phyloP scores from a whole-genome alignment of 2,888 invertebrate genomes.

The Xylocampa areola region DNA sequence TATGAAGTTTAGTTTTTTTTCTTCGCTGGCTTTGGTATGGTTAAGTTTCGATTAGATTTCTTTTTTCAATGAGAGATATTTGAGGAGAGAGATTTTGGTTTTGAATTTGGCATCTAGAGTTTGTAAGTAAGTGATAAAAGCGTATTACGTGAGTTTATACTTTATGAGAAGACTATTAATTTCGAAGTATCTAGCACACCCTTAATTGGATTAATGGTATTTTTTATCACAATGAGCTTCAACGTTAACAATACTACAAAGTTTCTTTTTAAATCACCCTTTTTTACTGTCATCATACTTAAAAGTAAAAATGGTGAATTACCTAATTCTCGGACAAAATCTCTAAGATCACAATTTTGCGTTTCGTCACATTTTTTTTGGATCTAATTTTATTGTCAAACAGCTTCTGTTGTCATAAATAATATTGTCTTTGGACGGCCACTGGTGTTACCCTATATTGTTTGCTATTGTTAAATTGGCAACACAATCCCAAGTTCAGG shows the following conservation, averaged over 20 bases:
- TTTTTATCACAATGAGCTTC: constrained; percentile 24
- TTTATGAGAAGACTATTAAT: background rate
- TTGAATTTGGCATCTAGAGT: background rate
- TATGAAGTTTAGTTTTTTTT: constrained; percentile 39
- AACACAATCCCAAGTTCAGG: constrained; percentile 60
- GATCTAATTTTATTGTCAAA: constrained; percentile 71
- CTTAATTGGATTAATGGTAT: constrained; percentile 15
- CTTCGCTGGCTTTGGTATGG: background rate
- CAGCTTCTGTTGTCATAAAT: constrained; percentile 83
- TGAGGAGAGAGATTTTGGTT: constrained; percentile 1
- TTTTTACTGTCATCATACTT: constrained; percentile 47
- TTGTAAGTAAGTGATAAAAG: background rate
- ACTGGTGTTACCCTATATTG: constrained; percentile 85
- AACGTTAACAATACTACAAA: constrained; percentile 25
- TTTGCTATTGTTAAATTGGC: constrained; percentile 76
- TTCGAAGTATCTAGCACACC: background rate
- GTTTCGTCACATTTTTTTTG: constrained; percentile 66
- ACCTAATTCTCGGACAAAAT: constrained; percentile 49
- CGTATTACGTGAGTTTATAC: background rate
- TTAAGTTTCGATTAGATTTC: constrained; percentile 28
- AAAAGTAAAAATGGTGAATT: constrained; percentile 44
- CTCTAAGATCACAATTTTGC: constrained; percentile 53
- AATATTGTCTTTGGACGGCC: constrained; percentile 78
- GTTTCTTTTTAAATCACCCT: constrained; percentile 52
- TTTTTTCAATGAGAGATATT: constrained; percentile 5